Base-by-base conservation (phyloP, 2,113 vertebrate genomes). In the Synodontis membranacea region DNA sequence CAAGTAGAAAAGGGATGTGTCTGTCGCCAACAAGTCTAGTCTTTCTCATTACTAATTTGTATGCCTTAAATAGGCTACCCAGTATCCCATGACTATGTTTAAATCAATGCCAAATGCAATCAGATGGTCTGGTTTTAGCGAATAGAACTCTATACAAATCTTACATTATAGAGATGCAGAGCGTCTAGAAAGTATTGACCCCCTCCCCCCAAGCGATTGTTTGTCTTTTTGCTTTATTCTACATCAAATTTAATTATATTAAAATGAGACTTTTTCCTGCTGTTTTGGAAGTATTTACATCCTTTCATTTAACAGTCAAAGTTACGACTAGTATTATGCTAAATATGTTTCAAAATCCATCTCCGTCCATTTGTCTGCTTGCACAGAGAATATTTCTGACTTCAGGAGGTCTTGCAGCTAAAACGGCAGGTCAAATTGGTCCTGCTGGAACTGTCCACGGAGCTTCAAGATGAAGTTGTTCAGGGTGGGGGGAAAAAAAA, bases 11-110 rank as follows among this genome's bases (percentile, higher is more conserved):
- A 79, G 48, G 31, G 78, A 80, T 56, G 21, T 1, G 31, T 56
- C 10, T 80, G 78, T 34, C 10, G 21, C 21, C 50, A 56, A 39
- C 78, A 39, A 39, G 78, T 80, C 78, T 80, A 80, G 78, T 56
- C 78, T 80, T 39, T 56, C 78, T 56, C 39, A 0, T 44, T 37
- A 14, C 34, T 28, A 23, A 56, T 80, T 28, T 56, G 52, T 54
- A 34, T 54, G 7, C 10, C 42, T 52, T 37, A 39, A 58, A 80
- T 80, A 50, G 14, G n/a, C n/a, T n/a, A n/a, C n/a, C n/a, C n/a
- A 80, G 39, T 56, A 37, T 56, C 10, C 78, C 19, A 56, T 37
- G 78, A 39, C 50, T 19, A 56, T 34, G 46, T 76, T 48, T 46
- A 28, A 28, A 17, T 39, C 48, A 54, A 4, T 12, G 72, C 5